These are phyloP conservation scores for Spilosoma lubricipeda DNA, from an alignment of 2,888 invertebrate species.

Conservation along the genomic window DNA sequence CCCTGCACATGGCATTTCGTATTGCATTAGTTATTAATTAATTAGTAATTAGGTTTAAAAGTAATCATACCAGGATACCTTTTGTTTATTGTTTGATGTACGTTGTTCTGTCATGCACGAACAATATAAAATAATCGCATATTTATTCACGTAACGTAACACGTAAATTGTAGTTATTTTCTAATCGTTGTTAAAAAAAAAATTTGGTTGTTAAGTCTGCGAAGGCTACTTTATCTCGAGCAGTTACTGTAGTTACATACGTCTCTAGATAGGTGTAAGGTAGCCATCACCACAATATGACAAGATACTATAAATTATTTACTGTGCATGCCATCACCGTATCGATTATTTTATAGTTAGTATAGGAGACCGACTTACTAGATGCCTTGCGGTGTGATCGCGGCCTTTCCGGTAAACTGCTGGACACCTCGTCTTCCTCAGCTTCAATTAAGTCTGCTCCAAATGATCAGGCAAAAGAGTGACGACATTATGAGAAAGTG, in stretches of 20 bases:
- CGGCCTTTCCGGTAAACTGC: slow-evolving; percentile 79
- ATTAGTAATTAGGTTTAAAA: slow-evolving; percentile 39
- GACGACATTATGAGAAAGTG: slow-evolving; percentile 59
- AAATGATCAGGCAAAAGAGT: slow-evolving; percentile 53
- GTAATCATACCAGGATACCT: slow-evolving; percentile 31
- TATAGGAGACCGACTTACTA: slow-evolving; percentile 78
- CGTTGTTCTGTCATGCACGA: slow-evolving; percentile 27
- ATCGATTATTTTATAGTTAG: slow-evolving; percentile 37
- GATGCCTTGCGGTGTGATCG: slow-evolving; percentile 85
- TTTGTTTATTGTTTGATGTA: slow-evolving; percentile 31
- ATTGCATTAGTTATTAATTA: slow-evolving; percentile 20
- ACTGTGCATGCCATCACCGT: slow-evolving; percentile 50
- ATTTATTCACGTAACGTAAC: neutral
- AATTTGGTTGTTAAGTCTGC: slow-evolving; percentile 14
- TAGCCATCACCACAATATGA: slow-evolving; percentile 41
- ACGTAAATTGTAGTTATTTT: slow-evolving; percentile 22
- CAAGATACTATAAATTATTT: slow-evolving; percentile 37
- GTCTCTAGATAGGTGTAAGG: slow-evolving; percentile 25
- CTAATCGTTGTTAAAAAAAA: slow-evolving; percentile 22
- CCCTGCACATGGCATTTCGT: slow-evolving; percentile 23
- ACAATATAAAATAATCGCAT: neutral
- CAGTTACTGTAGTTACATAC: slow-evolving; percentile 18
- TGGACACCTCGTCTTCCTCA: slow-evolving; percentile 85
- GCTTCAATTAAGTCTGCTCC: slow-evolving; percentile 86
- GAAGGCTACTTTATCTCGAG: slow-evolving; percentile 23